Conservation (phyloP, 35 echinoderm and acorn worm genomes). For the Apostichopus parvimensis region DNA sequence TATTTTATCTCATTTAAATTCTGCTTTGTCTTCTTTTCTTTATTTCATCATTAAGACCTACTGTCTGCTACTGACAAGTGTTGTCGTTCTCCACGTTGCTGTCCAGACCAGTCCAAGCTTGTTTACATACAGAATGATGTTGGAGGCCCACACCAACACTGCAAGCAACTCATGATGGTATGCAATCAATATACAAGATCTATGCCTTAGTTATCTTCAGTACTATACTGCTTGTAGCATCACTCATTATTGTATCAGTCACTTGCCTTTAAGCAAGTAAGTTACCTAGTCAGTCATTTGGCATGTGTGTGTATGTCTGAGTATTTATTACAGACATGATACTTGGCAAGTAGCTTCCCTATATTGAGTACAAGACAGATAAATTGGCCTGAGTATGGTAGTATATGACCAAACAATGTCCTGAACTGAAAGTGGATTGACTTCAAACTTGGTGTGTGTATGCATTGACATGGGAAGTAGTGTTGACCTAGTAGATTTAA, state of each 20-base stretch:
- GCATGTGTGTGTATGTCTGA: too few species aligned
- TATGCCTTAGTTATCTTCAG: neutral
- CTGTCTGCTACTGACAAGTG: constrained; percentile 37
- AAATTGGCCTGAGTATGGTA: neutral
- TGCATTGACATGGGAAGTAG: too few species aligned
- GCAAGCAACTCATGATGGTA: constrained; percentile 74
- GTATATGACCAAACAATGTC: neutral
- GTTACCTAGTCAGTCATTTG: neutral
- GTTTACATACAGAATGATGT: constrained; percentile 64
- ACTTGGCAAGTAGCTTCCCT: too few species aligned
- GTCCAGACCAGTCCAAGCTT: constrained; percentile 63
- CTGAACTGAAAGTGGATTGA: neutral
- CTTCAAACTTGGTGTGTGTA: too few species aligned
- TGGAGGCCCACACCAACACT: constrained; percentile 69
- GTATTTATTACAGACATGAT: too few species aligned
- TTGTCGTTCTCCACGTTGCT: constrained; percentile 51
- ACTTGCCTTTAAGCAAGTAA: neutral
- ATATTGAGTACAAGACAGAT: too few species aligned
- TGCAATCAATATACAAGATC: neutral
- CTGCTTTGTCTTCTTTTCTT: too few species aligned
- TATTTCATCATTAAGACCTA: neutral
- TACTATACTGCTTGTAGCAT: neutral
- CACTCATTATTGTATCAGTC: neutral
- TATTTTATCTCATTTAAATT: too few species aligned
- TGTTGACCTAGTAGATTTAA: too few species aligned